Base-by-base conservation (phyloP, 2,888 invertebrate species). In the Cryptophagus acutangulus region DNA sequence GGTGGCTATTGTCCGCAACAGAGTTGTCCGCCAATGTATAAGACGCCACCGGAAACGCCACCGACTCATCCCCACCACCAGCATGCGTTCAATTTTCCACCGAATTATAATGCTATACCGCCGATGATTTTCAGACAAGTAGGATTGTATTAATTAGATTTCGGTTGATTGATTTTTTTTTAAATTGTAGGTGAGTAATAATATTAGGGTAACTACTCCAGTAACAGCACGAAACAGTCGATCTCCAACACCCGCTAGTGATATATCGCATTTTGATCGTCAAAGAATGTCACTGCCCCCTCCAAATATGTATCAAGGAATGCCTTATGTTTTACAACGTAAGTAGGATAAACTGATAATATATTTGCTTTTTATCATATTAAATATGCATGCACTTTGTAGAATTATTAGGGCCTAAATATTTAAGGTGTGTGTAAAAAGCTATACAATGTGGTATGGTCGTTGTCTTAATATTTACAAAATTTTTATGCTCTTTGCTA, bases 171-270 rank as follows among this genome's bases (percentile, higher is more conserved):
- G 25, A 16, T 39, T 33, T 30, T 38, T 26, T 30, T 36, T 31
- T 24, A 18, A 15, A 25, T 45, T 36, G 28, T 26, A 52, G 52
- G 37, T 46, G 25, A 38, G 41, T 13, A 48, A 14, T n/a, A 10
- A 40, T 36, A 37, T 46, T 15, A 39, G 48, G 24, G 46, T 39
- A n/a, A 37, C 28, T 25, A 51, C 49, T 1, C 48, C 64, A 3
- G 62, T 56, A 6, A 62, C 64, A 17, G 54, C 58, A 17, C 59
- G 65, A 51, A 65, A 58, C 39, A 71, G 69, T 51, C 56, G 69
- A 46, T 71, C 71, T 20, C 69, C 70, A 4, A 71, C 71, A 17
- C 71, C 71, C 13, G 67, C 63, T 17, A 56, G 58, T 45, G 69
- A 67, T 36, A 53, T 59, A 33, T 43, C 59, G 6, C 59, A 57